These are phyloP conservation scores for Dendrocincla tyrannina DNA, from an alignment of 2,797 vertebrate genomes.

Conservation along the genomic window DNA sequence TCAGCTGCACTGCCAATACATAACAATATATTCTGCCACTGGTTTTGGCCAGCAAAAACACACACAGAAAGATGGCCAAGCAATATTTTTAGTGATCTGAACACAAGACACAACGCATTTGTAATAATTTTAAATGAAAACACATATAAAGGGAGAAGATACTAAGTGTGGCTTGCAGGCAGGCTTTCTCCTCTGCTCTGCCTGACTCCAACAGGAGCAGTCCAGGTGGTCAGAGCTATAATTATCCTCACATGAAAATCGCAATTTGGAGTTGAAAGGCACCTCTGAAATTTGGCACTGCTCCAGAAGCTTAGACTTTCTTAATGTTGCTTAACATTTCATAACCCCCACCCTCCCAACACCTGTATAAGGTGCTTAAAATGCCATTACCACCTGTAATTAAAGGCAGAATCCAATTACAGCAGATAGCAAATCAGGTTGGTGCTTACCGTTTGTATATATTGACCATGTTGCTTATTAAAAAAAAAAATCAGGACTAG, in stretches of 20 bases:
- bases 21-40: not conserved
- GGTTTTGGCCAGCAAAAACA: not conserved
- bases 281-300: constrained; percentile 64
- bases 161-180: not conserved
- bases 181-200: not conserved
- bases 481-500: not conserved
- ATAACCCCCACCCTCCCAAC: constrained; percentile 37
- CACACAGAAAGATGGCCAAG: not conserved
- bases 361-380: constrained; percentile 77
- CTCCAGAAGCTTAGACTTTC: constrained; percentile 64
- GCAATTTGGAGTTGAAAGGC: constrained; percentile 72
- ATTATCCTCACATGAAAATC: constrained; percentile 67
- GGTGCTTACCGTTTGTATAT: constrained; percentile 47
- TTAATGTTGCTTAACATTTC: constrained; percentile 69
- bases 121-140: constrained; percentile 11
- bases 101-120: not conserved
- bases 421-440: constrained; percentile 63
- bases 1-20: not conserved
- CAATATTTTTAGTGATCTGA: not conserved
- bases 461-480: constrained; percentile 49
- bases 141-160: not conserved
- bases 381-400: constrained; percentile 77
- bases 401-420: constrained; percentile 75
- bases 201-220: constrained; percentile 11
- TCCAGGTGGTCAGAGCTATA: constrained; percentile 65